Conservation (phyloP, 2,888 invertebrate genomes). For the Drosophila anomalipes region DNA sequence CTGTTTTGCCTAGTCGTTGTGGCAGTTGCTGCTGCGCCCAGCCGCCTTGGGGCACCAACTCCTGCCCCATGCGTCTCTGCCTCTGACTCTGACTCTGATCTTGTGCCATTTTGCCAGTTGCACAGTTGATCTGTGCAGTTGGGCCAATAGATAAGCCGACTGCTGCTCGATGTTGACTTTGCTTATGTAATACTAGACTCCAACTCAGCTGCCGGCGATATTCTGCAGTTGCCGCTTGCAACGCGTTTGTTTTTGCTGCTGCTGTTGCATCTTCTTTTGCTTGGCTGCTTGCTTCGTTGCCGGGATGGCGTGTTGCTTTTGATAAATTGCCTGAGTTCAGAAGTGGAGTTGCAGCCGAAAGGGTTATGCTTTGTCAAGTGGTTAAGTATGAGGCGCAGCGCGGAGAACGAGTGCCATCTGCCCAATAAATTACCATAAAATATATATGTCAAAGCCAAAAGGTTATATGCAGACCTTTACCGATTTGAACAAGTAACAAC, state of each 20-base stretch:
- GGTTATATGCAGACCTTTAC: neutral
- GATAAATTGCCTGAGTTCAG: conserved; percentile 71
- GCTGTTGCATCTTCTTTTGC: conserved; percentile 43
- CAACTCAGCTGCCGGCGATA: conserved; percentile 53
- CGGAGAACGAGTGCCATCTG: conserved; percentile 7
- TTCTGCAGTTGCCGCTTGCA: conserved; percentile 35
- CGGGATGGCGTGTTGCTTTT: conserved; percentile 53
- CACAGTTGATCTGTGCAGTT: conserved; percentile 60
- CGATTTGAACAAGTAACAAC: neutral
- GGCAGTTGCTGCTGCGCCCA: conserved; percentile 33
- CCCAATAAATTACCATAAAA: conserved; percentile 5
- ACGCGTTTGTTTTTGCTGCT: conserved; percentile 7
- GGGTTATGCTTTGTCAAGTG: conserved; percentile 43
- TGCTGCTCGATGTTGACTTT: conserved; percentile 61
- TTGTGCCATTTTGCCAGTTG: conserved; percentile 59
- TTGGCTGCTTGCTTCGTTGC: conserved; percentile 10
- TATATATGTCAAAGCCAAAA: conserved; percentile 9
- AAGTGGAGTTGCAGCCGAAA: conserved; percentile 42
- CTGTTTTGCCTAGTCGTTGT: conserved; percentile 45
- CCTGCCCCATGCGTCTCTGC: conserved; percentile 4
- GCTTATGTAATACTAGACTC: conserved; percentile 78
- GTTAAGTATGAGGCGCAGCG: conserved; percentile 24
- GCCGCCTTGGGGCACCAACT: conserved; percentile 26
- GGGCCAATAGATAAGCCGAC: conserved; percentile 67
- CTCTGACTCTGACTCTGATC: conserved; percentile 50